Base-by-base conservation (phyloP, 64 coral and sea anemone species). In the Pachyseris speciosa region DNA sequence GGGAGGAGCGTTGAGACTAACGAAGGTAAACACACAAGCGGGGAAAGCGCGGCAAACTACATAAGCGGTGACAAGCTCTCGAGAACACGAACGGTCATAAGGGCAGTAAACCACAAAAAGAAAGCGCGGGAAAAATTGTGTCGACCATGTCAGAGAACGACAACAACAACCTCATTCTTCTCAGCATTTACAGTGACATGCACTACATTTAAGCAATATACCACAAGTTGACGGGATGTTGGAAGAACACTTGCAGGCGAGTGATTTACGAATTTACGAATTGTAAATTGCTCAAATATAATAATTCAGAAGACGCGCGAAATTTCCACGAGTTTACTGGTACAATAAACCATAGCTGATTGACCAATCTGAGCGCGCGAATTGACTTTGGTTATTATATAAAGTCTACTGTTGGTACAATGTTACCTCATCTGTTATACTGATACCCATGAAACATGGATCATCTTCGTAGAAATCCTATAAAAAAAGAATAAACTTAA, bases 401-500 rank as follows among this genome's bases (percentile, higher is more conserved):
- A 39, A 15, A 17, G 5, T 31, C 24, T 64, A 10, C 1, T 58
- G 72, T 16, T n/a, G 31, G 37, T 50, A 17, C 29, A 67, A 6
- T 3, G 41, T 89, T 90, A 98, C 96, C 96, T 98, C 96, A 36
- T 98, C 93, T 61, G 77, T 85, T 34, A 98, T 95, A 64, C 74
- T 63, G 66, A 98, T 86, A 22, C 84, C 96, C 49, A 95, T 68
- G 63, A 95, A 89, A 73, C 96, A 94, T 2, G 93, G 89, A 32
- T 64, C 65, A 22, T 92, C 93, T 74, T 91, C 89, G 40, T 83
- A 98, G 58, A 95, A 92, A 59, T 98, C 93, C 96, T 98, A 40
- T 1, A 84, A 86, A 51, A 49, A 75, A 29, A 52, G 48, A 37
- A n/a, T n/a, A n/a, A n/a, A n/a, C n/a, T n/a, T n/a, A n/a, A n/a